phyloP scores from a whole-genome alignment of 2,797 vertebrate species.

The Enteromius argenteus region DNA sequence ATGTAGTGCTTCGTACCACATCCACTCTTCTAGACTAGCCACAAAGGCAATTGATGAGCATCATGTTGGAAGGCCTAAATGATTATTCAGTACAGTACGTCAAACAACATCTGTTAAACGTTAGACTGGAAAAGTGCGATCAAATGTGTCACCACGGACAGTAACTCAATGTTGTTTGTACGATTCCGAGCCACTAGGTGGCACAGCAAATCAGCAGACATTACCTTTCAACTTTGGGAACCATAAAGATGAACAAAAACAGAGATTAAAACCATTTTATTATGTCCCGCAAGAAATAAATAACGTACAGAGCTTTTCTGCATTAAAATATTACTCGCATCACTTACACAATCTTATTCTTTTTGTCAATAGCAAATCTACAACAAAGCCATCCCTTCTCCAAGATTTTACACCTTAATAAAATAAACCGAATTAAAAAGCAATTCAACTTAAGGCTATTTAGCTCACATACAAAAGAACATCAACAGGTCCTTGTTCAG shows the following conservation, averaged over 20 bases:
- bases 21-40: neutral
- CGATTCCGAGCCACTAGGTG: constrained; percentile 64
- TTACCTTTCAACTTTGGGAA: neutral
- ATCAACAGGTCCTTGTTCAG: neutral
- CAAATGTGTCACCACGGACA: neutral
- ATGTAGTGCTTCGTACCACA: neutral
- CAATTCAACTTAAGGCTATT: neutral
- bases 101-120: neutral
- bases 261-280: constrained; percentile 28
- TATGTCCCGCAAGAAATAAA: constrained; percentile 30
- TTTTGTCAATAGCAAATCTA: constrained; percentile 6
- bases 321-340: neutral
- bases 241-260: neutral
- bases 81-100: neutral
- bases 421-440: neutral
- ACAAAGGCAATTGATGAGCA: neutral
- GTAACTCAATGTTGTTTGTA: neutral
- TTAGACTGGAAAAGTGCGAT: neutral
- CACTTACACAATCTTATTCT: neutral
- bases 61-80: neutral
- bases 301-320: constrained; percentile 4
- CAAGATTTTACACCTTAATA: neutral
- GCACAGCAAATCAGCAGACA: constrained; percentile 54
- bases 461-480: neutral
- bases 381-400: neutral